phyloP scores from a whole-genome alignment of 2,113 vertebrate species.

The Elgaria multicarinata region DNA sequence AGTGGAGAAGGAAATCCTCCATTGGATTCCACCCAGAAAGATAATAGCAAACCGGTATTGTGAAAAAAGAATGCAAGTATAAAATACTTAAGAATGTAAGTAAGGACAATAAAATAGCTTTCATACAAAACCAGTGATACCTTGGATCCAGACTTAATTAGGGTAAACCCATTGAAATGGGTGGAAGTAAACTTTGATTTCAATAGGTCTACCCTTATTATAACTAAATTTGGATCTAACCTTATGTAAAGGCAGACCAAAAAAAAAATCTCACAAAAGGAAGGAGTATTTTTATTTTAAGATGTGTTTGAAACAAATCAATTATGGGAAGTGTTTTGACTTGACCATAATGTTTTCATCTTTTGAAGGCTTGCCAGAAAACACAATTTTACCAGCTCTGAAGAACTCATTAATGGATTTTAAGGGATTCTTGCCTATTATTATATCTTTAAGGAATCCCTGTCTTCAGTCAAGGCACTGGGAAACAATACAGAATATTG shows the following conservation, averaged over 20 bases:
- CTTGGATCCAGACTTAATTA: not conserved
- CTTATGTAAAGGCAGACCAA: not conserved
- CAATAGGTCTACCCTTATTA: not conserved
- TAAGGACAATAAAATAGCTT: not conserved
- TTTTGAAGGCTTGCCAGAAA: slow-evolving; percentile 73
- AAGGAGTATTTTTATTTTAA: not conserved
- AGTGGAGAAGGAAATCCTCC: no score
- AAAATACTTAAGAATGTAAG: not conserved
- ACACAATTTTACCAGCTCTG: slow-evolving; percentile 60
- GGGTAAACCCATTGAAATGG: no score
- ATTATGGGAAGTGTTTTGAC: slow-evolving; percentile 14
- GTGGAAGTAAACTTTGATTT: not conserved
- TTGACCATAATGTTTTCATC: slow-evolving; percentile 3
- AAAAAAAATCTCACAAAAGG: not conserved
- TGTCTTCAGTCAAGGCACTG: slow-evolving; percentile 72
- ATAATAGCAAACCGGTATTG: not conserved
- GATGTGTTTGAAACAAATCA: not conserved
- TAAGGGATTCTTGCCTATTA: slow-evolving; percentile 70
- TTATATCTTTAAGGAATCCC: slow-evolving; percentile 70
- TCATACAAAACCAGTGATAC: not conserved
- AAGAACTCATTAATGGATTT: slow-evolving; percentile 73
- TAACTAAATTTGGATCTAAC: not conserved
- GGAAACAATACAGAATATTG: slow-evolving; percentile 62
- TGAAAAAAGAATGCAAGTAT: not conserved
- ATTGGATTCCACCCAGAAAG: no score